phyloP scores from a whole-genome alignment of 1,140 invertebrate species.

The Hylyphantes graminicola region DNA sequence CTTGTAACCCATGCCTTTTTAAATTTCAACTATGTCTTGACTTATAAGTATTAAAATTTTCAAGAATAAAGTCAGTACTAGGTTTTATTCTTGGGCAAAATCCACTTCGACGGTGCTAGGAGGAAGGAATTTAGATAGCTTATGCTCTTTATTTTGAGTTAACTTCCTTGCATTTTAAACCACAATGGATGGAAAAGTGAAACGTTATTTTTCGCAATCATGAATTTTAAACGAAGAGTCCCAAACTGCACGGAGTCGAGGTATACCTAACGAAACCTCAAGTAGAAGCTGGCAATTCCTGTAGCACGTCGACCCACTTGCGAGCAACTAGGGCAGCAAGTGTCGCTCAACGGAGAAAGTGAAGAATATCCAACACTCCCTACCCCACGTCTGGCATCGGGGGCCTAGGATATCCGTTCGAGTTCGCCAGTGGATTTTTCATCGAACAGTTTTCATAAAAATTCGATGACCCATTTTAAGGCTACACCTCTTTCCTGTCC shows the following conservation, averaged over 20 bases:
- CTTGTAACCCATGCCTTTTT: too few species aligned
- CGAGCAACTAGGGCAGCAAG: slow-evolving; percentile 19
- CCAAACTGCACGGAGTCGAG: too few species aligned
- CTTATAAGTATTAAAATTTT: too few species aligned
- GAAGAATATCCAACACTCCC: background rate
- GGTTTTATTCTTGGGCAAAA: too few species aligned
- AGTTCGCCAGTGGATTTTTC: background rate
- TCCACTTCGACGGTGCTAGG: too few species aligned
- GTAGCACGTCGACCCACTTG: slow-evolving; percentile 39
- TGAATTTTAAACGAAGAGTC: background rate
- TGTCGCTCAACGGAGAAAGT: slow-evolving; percentile 29
- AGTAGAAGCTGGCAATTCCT: slow-evolving; percentile 17
- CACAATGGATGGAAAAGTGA: too few species aligned
- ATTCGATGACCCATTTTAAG: slow-evolving; percentile 36
- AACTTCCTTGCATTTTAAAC: too few species aligned
- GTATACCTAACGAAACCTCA: background rate
- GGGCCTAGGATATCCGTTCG: slow-evolving; percentile 56
- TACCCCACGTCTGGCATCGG: slow-evolving; percentile 12
- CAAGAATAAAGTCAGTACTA: too few species aligned
- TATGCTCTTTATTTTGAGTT: too few species aligned
- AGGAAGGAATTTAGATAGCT: too few species aligned
- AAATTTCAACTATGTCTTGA: too few species aligned
- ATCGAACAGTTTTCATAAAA: slow-evolving; percentile 3
- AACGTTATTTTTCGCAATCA: background rate
- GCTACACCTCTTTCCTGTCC: slow-evolving; percentile 51